Evolutionary conservation across 2,113 vertebrate genomes (phyloP).

Genomic region (Pundamilia nyererei): DNA sequence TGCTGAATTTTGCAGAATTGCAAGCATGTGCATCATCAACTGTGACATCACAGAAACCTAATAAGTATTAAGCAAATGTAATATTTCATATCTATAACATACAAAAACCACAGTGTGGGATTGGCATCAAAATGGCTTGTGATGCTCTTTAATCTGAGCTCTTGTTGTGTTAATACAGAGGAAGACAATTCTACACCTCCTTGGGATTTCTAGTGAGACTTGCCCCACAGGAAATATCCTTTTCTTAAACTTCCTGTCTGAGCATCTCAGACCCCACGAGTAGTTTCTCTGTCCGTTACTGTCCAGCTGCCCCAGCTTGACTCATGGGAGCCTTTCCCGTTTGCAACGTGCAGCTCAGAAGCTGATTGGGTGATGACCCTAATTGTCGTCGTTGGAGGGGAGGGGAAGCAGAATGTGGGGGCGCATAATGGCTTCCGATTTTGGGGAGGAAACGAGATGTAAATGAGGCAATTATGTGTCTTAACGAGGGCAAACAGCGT

Average conservation of each 20-base stretch:
- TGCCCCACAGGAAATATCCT: neutral
- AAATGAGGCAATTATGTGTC: constrained; percentile 77
- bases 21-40: neutral
- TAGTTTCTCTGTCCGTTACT: neutral
- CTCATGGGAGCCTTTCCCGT: constrained; percentile 37
- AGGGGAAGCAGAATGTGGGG: constrained; percentile 24
- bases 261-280: constrained; percentile 23
- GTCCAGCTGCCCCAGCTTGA: neutral
- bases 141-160: neutral
- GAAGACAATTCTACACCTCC: neutral
- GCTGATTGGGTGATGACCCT: constrained; percentile 61
- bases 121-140: neutral
- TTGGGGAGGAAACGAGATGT: constrained; percentile 72
- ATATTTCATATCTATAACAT: neutral
- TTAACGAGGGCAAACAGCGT: constrained; percentile 66
- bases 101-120: neutral
- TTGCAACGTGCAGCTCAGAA: constrained; percentile 5
- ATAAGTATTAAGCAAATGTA: neutral
- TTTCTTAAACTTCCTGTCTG: constrained; percentile 31
- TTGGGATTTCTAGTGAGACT: neutral
- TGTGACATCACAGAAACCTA: neutral
- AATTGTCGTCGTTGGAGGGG: constrained; percentile 7
- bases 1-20: neutral
- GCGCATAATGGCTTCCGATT: constrained; percentile 71
- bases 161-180: neutral